Evolutionary conservation across 2,888 invertebrate genomes (phyloP), one percentile per base, ranked within the genome.

Genomic region (Hesperia comma): DNA sequence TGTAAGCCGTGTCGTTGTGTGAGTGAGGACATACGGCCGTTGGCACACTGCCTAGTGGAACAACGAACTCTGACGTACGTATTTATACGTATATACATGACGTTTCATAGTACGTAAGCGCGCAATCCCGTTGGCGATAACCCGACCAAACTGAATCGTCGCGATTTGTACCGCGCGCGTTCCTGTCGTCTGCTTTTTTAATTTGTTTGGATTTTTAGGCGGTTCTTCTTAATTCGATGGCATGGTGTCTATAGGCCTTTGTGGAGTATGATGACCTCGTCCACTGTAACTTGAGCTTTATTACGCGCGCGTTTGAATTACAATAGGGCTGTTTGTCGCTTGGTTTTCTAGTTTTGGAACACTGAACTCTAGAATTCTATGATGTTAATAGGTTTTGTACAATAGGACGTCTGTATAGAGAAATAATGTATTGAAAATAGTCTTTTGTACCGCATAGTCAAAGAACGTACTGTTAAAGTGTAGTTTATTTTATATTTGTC

Each of bases 31-130:
- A 76, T 77, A 76, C 81, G 88, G 88, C 79, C 88, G 80, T 92
- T 92, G 92, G 92, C 92, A 91, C 80, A 92, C 82, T 92, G 92
- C 92, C 92, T 86, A 92, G 81, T 92, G 72, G 92, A 85, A 86
- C 92, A 87, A 91, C 85, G 92, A 91, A 88, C 92, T 88, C 69
- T 68, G 77, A 75, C 76, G 71, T 74, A 70, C 69, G 60, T 60
- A 72, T 69, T 51, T 55, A 66, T 57, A 62, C 67, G 60, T 63
- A 49, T 55, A 41, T 62, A 63, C 32, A 32, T 86, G 86, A 85
- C 86, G 85, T 81, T 76, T 77, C 77, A 79, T 78, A 78, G 82
- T 79, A 84, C 78, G 78, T 83, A 77, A 78, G 73, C 69, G 77
- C 86, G 70, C 69, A 69, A 70, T 88, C 80, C 87, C 87, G 88